Conservation (phyloP, 2,797 vertebrate genomes). For the Carapus acus region DNA sequence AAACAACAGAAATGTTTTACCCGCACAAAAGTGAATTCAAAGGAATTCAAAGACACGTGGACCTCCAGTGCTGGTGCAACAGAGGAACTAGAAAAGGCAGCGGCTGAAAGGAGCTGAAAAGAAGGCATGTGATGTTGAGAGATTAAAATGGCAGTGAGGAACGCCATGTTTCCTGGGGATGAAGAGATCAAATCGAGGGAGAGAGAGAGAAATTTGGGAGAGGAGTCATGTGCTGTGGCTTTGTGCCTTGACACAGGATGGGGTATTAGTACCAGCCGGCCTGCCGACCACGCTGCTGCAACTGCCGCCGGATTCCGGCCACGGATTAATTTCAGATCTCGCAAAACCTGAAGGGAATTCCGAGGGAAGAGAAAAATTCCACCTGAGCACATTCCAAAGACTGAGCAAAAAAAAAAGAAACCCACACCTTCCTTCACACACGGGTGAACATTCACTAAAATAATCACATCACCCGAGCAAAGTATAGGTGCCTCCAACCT, state of each 20-base stretch:
- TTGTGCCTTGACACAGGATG: conserved; percentile 36
- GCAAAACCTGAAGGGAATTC: conserved; percentile 7
- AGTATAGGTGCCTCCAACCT: no score
- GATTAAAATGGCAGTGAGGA: conserved; percentile 34
- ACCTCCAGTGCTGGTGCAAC: conserved; percentile 14
- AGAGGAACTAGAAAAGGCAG: conserved; percentile 9
- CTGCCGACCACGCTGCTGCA: conserved; percentile 27
- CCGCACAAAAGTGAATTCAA: no score
- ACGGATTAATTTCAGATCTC: conserved; percentile 21
- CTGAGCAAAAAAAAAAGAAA: not conserved
- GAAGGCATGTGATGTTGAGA: conserved; percentile 38
- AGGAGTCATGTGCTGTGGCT: conserved; percentile 57
- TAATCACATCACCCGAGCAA: no score
- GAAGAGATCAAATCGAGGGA: conserved; percentile 9
- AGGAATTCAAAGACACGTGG: conserved; percentile 33
- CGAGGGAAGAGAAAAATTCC: not conserved
- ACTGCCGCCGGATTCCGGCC: conserved; percentile 14
- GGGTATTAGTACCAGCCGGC: conserved; percentile 15
- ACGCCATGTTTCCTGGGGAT: no score
- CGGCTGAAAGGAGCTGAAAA: conserved; percentile 1
- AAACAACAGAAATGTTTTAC: no score
- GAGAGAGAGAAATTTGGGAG: conserved; percentile 24
- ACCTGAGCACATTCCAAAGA: not conserved
- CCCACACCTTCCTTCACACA: not conserved
- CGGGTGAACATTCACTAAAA: not conserved